Base-by-base conservation (phyloP, 2,113 vertebrate genomes). In the Crotalus tigris region DNA sequence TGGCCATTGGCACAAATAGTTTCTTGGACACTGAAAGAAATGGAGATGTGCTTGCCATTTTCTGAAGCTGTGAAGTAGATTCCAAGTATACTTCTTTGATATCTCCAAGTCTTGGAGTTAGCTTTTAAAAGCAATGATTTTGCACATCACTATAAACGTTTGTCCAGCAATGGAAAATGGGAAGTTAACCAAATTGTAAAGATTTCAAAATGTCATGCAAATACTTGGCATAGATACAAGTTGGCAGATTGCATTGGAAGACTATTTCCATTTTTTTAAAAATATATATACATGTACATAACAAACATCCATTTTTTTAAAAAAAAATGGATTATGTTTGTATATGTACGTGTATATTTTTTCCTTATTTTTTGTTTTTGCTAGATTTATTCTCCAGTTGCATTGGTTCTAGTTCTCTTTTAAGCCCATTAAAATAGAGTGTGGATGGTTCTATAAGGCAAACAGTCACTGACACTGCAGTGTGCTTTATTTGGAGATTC, bases 31-130 rank as follows among this genome's bases (percentile, higher is more conserved):
- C 85, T 92, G 96, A 94, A 96, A 92, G 96, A 97, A 93, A 94
- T 89, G n/a, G 95, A 96, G 97, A 94, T 97, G 93, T 93, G 95
- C 51, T 95, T 98, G 97, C 97, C 97, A 96, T 97, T 96, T 95
- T 88, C 95, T 81, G 96, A 95, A 96, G 94, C 95, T 97, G 96
- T 97, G 96, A 96, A 97, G 94, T 97, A 91, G 95, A 59, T 97
- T 98, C 97, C 97, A 93, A 96, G 96, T 93, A 96, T 97, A 97
- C 97, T 97, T 97, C 97, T 97, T 95, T 96, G 96, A 98, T 97
- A 97, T 97, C 96, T 97, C 96, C 96, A 93, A 96, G 96, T 97
- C 93, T 94, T 93, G 97, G 97, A 96, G 97, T 97, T 97, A 97
- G 97, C 96, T 85, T 96, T 97, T 97, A 95, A 94, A 96, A 96